Conservation (phyloP, 2,888 invertebrate species). For the Campoplex nolae region DNA sequence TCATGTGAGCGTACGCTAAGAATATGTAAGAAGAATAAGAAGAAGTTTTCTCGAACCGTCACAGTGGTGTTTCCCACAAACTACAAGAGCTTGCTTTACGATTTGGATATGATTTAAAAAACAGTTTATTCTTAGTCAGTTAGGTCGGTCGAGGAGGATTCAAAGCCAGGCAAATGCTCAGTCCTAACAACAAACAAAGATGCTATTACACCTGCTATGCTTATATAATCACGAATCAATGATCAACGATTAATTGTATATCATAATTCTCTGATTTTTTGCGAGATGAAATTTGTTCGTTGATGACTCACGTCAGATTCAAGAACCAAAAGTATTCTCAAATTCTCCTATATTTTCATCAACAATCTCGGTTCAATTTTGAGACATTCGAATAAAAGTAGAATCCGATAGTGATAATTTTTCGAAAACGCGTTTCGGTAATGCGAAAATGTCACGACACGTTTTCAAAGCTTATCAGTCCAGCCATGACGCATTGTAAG, state of each 20-base stretch:
- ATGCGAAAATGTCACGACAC: neutral
- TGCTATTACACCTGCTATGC: neutral
- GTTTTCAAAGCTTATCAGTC: neutral
- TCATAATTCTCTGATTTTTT: neutral
- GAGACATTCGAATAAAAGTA: neutral
- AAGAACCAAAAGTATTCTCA: neutral
- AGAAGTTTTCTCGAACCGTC: neutral
- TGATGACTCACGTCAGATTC: neutral
- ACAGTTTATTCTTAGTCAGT: neutral
- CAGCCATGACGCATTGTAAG: conserved; percentile 6
- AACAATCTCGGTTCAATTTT: neutral
- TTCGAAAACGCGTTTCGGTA: neutral
- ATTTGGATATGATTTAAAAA: neutral
- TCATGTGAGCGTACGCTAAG: neutral
- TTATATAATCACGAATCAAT: neutral
- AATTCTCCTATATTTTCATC: neutral
- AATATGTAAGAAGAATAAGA: neutral
- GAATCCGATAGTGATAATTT: neutral
- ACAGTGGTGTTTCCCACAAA: neutral
- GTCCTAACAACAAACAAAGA: neutral
- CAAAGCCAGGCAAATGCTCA: neutral
- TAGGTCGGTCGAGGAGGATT: neutral
- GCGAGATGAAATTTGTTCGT: neutral
- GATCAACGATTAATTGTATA: neutral
- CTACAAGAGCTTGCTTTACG: neutral